Evolutionary conservation across 1,140 invertebrate species (phyloP), one percentile per base, ranked within the genome.

Genomic region (Drosophila virilis): DNA sequence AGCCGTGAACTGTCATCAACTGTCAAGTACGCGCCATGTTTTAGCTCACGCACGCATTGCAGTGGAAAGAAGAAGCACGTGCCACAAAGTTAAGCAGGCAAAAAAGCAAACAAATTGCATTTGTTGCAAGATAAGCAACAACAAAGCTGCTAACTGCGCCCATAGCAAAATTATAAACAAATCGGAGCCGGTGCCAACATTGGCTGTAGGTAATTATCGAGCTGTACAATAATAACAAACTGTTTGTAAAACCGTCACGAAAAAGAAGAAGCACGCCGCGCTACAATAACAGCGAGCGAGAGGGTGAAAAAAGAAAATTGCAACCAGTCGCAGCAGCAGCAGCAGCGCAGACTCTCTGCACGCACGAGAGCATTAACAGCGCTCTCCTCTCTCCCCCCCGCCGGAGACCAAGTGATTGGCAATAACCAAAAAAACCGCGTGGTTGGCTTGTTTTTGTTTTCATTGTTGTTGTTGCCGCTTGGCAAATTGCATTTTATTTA

Each of bases 21-120:
- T 75, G 66, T 75, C 66, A 75, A 71, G 45, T 52, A 62, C 67
- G 66, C 72, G 72, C 72, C 72, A 74, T 74, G 58, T 70, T 75
- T 75, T 75, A 64, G 72, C 72, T 75, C 66, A 62, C 58, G 72
- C 72, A 73, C 70, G 70, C 70, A 73, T 73, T 70, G 52, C 59
- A 50, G 59, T 70, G 15, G 66, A 42, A 75, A 75, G 66, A 64
- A 75, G 72, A 73, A 70, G 72, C 58, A 69, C 66, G 59, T 64
- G 66, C 45, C 15, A 58, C 38, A 43, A 43, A 37, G 57, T 50
- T 45, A 45, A 51, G 22, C 37, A 35, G 45, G n/a, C 37, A 37
- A 48, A 62, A 70, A 61, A 45, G 66, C 59, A 74, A 74, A 74
- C 59, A 74, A 75, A 71, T 70, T 70, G 52, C 48, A 65, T 54